These are phyloP conservation scores for Caenorhabditis sulstoni DNA, from an alignment of 2,888 invertebrate genomes.

Conservation along the genomic window DNA sequence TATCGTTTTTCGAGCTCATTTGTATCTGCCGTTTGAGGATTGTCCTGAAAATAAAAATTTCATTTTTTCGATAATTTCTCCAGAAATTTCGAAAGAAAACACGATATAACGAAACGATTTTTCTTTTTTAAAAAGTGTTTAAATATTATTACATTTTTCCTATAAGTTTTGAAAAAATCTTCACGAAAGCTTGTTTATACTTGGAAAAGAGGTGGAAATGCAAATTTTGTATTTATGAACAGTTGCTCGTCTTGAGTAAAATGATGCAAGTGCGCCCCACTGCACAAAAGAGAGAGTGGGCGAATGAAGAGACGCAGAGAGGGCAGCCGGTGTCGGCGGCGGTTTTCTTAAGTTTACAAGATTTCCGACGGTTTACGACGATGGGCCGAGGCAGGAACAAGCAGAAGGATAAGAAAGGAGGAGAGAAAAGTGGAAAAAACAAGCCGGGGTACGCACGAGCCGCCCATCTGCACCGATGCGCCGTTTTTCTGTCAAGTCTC, in stretches of 20 bases:
- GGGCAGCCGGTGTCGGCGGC: not conserved
- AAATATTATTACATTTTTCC: no score
- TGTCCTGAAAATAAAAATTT: no score
- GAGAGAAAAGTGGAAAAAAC: constrained; percentile 41
- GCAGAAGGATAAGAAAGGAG: constrained; percentile 6
- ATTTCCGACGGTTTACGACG: not conserved
- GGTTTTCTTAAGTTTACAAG: constrained; percentile 36
- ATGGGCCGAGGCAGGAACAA: constrained; percentile 34
- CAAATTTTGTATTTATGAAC: not conserved
- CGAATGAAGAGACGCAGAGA: constrained; percentile 25
- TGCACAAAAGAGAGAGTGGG: constrained; percentile 17
- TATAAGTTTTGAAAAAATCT: no score
- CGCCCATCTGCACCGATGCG: constrained; percentile 47
- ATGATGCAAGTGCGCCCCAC: constrained; percentile 31
- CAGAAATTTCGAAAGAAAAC: no score
- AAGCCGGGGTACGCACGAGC: constrained; percentile 50
- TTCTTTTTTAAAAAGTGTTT: no score
- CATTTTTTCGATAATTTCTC: no score
- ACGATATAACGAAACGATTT: no score
- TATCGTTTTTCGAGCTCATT: constrained; percentile 16
- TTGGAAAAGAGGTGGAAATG: no score
- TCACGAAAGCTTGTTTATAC: no score
- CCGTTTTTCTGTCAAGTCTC: constrained; percentile 43
- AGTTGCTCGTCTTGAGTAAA: not conserved
- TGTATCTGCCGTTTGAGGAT: constrained; percentile 9